A percentile compares a stretch with the other conserved stretches of the same genome.
phyloP scores from a whole-genome alignment of 2,113 vertebrate species.

The Chloebia gouldiae region DNA sequence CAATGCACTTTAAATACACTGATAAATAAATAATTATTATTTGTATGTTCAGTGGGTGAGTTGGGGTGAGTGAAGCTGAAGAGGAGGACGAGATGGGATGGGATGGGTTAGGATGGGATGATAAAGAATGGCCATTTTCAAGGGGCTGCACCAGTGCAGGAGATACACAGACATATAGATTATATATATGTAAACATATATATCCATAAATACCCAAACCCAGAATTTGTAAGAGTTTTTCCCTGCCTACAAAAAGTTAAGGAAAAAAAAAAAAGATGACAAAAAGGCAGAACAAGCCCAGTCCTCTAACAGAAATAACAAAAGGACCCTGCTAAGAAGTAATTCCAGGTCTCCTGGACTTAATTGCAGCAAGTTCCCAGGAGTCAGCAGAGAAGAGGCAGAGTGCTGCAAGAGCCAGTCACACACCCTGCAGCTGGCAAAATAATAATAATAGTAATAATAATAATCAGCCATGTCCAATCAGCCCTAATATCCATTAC shows the following conservation, averaged over 20 bases:
- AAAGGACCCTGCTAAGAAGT: not conserved
- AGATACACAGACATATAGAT: not conserved
- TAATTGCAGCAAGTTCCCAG: not conserved
- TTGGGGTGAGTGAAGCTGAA: not conserved
- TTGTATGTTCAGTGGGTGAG: accelerated
- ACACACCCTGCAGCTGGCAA: conserved; percentile 1
- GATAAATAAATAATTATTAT: not conserved
- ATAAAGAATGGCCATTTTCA: not conserved
- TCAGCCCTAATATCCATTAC: conserved; percentile 53
- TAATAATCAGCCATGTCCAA: conserved; percentile 58
- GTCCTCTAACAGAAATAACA: not conserved
- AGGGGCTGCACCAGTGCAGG: not conserved
- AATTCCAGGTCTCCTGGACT: not conserved
- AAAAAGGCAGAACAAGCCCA: not conserved
- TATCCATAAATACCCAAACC: not conserved
- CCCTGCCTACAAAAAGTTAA: not conserved
- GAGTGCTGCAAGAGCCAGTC: not conserved
- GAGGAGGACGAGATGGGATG: not conserved
- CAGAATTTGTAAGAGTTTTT: not conserved
- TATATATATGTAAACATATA: not conserved
- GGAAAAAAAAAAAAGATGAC: no score
- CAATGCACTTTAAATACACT: not conserved
- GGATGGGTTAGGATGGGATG: not conserved
- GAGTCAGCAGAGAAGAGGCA: conserved; percentile 17
- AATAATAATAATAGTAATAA: conserved; percentile 47